These are phyloP conservation scores for Chrysolina oricalcia DNA, from an alignment of 2,888 invertebrate species.

Conservation along the genomic window DNA sequence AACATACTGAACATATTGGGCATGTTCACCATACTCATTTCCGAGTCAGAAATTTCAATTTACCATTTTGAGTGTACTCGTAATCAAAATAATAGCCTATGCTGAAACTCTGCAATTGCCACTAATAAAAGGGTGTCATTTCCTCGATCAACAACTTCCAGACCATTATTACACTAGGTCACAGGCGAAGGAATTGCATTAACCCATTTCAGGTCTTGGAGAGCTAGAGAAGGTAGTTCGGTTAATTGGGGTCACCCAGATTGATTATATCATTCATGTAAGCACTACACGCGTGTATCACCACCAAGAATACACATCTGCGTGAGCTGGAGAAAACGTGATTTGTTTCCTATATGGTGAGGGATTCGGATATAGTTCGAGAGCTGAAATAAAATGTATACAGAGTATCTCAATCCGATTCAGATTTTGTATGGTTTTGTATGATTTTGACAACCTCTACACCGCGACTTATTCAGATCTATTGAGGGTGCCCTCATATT, in stretches of 20 bases:
- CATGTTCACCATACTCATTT: too few species aligned
- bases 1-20: too few species aligned
- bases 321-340: not conserved
- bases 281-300: constrained; percentile 30
- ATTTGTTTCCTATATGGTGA: not conserved
- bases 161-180: constrained; percentile 6
- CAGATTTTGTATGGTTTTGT: too few species aligned
- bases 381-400: too few species aligned
- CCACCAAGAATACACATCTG: not conserved
- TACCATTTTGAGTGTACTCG: too few species aligned
- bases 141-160: not conserved
- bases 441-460: too few species aligned
- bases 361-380: too few species aligned
- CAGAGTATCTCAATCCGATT: too few species aligned
- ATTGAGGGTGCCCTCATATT: not conserved
- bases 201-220: constrained; percentile 5
- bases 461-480: not conserved
- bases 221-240: not conserved
- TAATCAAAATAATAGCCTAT: too few species aligned
- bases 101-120: too few species aligned
- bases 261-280: constrained; percentile 48
- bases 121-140: too few species aligned
- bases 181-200: constrained; percentile 1
- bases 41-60: too few species aligned
- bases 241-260: constrained; percentile 48